These are phyloP conservation scores for Panthera tigris DNA, from an alignment of 2,113 vertebrate genomes.

Conservation along the genomic window DNA sequence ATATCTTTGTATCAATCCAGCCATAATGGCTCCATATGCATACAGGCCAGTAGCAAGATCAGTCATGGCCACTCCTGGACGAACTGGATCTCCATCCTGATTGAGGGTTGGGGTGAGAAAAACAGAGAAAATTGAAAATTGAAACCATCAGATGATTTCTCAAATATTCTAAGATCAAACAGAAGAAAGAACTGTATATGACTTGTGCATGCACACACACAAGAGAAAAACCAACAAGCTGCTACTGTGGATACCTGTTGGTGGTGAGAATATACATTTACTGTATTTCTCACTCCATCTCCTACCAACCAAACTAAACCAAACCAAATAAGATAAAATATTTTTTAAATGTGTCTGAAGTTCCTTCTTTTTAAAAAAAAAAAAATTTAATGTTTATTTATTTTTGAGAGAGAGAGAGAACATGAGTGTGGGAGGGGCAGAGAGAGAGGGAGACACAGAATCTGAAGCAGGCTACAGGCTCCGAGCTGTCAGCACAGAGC, in stretches of 20 bases:
- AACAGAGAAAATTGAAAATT: conserved; percentile 36
- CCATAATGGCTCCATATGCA: conserved; percentile 93
- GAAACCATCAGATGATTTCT: conserved; percentile 6
- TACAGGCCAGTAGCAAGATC: conserved; percentile 96
- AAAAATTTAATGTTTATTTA: no score
- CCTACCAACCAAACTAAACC: not conserved
- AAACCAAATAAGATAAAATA: conserved; percentile 37
- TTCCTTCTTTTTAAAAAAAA: not conserved
- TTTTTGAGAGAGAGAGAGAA: no score
- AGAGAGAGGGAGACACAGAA: no score
- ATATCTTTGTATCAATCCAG: conserved; percentile 91
- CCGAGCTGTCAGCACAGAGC: no score
- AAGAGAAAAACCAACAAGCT: conserved; percentile 14
- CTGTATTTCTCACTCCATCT: not conserved
- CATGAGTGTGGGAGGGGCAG: no score
- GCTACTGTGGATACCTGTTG: not conserved
- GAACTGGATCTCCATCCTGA: conserved; percentile 93
- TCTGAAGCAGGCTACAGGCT: no score
- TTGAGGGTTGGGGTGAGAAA: conserved; percentile 11
- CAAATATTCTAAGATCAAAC: conserved; percentile 1
- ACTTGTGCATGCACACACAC: not conserved
- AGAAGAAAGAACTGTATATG: not conserved
- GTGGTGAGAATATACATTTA: not conserved
- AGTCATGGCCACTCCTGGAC: conserved; percentile 96
- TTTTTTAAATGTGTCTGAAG: not conserved